A percentile compares a stretch with the other conserved stretches of the same genome.
Evolutionary conservation across 2,888 invertebrate species (phyloP).

Genomic region (Trichogramma evanescens): DNA sequence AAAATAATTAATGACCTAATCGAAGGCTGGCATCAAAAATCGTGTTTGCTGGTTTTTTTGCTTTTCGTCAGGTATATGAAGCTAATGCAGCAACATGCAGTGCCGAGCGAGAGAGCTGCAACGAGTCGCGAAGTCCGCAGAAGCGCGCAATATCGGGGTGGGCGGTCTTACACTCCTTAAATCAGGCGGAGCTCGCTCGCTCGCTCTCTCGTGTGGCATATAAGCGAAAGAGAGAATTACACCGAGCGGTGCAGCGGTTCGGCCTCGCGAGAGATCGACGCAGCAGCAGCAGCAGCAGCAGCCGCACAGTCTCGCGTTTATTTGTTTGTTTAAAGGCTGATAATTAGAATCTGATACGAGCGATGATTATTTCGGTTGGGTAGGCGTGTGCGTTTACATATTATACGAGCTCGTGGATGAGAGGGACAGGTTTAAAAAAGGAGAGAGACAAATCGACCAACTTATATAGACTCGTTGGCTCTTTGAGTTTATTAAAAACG

Average conservation of each 20-base stretch:
- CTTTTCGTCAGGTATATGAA: not conserved
- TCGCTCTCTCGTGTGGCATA: slow-evolving; percentile 10
- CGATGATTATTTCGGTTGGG: slow-evolving; percentile 37
- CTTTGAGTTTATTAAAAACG: not conserved
- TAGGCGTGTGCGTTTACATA: slow-evolving; percentile 15
- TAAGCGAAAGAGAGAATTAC: no score
- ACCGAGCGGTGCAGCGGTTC: not conserved
- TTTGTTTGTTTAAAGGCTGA: slow-evolving; percentile 46
- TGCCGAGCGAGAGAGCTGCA: not conserved
- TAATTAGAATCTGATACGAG: slow-evolving; percentile 48
- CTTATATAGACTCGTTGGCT: slow-evolving; percentile 24
- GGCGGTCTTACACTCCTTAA: slow-evolving; percentile 47
- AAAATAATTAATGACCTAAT: not conserved
- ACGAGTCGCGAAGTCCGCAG: not conserved
- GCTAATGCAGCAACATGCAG: not conserved
- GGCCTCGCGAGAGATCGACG: not conserved
- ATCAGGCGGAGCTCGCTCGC: slow-evolving; percentile 34
- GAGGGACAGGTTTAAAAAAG: not conserved
- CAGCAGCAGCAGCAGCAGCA: not conserved
- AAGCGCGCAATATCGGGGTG: slow-evolving; percentile 40
- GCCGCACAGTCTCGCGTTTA: slow-evolving; percentile 28
- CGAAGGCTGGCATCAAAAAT: not conserved
- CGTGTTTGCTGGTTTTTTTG: not conserved
- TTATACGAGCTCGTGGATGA: slow-evolving; percentile 22
- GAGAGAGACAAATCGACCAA: not conserved